phyloP scores from a whole-genome alignment of 2,888 invertebrate genomes.

The Ichneumoninae sp. region DNA sequence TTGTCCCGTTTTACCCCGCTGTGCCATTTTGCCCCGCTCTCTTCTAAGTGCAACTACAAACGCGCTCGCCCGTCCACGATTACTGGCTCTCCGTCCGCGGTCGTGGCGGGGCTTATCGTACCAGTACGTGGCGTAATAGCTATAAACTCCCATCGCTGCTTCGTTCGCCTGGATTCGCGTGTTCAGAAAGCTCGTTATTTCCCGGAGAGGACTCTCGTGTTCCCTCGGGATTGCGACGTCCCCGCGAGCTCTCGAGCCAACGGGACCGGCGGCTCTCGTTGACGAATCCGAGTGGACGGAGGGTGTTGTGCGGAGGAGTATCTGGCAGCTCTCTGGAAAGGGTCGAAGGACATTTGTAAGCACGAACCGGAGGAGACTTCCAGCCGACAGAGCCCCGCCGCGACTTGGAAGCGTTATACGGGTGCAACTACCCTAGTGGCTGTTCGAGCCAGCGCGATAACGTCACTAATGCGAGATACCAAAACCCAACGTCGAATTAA shows the following conservation, averaged over 20 bases:
- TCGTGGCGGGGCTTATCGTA: conserved; percentile 51
- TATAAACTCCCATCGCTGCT: conserved; percentile 16
- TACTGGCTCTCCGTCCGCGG: conserved; percentile 44
- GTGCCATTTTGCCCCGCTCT: too few relatives aligned
- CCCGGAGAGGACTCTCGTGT: conserved; percentile 25
- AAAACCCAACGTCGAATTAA: conserved; percentile 50
- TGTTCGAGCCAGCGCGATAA: conserved; percentile 49
- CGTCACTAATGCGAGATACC: conserved; percentile 50
- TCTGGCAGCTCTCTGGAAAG: neutral
- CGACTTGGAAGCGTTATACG: conserved; percentile 16
- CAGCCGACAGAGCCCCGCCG: neutral
- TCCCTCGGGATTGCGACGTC: neutral
- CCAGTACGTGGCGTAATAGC: conserved; percentile 41
- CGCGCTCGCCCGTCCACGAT: conserved; percentile 47
- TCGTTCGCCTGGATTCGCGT: conserved; percentile 51
- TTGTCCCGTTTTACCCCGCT: too few relatives aligned
- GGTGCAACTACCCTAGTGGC: conserved; percentile 46
- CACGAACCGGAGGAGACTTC: conserved; percentile 29
- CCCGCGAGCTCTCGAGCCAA: neutral
- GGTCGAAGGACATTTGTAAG: conserved; percentile 46
- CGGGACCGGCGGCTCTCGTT: conserved; percentile 18
- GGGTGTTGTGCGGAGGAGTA: conserved; percentile 3
- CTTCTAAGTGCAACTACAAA: conserved; percentile 47
- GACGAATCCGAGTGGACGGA: conserved; percentile 49
- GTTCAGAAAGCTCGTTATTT: conserved; percentile 64